Base-by-base conservation (phyloP, 2,888 invertebrate genomes). In the Netelia melanura region DNA sequence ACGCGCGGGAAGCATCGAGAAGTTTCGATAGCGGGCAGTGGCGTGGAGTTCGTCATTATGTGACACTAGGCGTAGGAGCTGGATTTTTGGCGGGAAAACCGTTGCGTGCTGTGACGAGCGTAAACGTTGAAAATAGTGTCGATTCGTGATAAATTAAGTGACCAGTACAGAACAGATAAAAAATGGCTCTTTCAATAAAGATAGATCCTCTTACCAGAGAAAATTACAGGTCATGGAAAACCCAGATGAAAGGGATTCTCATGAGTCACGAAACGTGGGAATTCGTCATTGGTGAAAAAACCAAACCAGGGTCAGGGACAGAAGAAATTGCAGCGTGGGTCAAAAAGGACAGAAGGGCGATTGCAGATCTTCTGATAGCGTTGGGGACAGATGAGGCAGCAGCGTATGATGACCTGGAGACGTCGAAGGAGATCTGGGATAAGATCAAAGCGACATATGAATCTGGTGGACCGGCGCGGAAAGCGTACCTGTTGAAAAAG, bases 381-480 rank as follows among this genome's bases (percentile, higher is more conserved):
- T 14, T 83, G 10, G 76, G 83, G 0, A 61, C 68, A 23, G 68
- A 68, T 0, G 75, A 79, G 8, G 44, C 67, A 23, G 54, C 62
- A 2, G 54, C 25, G 44, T 81, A 75, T 44, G 67, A 81, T 30
- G 81, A 67, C 30, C 11, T 75, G 65, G 43, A 56, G 10, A 81
- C 81, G n/a, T 65, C 81, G 21, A 44, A 61, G 44, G 68, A 65
- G 56, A 75, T 81, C 17, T 81, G 81, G 81, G 74, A 74, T 10
- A 75, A 67, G 11, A 67, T 81, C 25, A 76, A 81, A 23, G 17
- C 38, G 30, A 72, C 62, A 25, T 83, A 81, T 52, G 68, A 86
- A 38, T 86, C 87, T 10, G 68, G 65, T 10, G 85, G 88, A 9
- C 87, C 85, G 1, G 86, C 87, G 70, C 71, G 84, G 52, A 87